Base-by-base conservation (phyloP, 2,797 vertebrate species). In the Acrossocheilus wenchowensis region DNA sequence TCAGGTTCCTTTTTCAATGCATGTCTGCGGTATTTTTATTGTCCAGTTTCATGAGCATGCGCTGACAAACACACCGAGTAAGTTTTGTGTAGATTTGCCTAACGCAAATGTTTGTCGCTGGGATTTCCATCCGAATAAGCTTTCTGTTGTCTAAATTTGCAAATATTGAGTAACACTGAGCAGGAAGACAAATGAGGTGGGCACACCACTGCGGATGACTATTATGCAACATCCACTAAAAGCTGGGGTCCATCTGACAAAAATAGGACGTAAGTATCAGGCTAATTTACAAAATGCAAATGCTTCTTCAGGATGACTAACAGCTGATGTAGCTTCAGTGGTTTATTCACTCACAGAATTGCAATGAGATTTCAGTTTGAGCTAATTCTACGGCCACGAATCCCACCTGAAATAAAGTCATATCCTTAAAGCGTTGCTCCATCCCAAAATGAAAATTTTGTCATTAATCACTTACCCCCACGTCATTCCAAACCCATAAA, bases 281-380 rank as follows among this genome's bases (percentile, higher is more conserved):
- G n/a, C 36, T 85, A 30, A 69, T 45, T 69, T 77, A 71, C 48
- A 85, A 79, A 62, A 85, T 62, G 77, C 26, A 50, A 73, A 80
- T 62, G 36, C 26, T 19, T 72, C n/a, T 15, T 57, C n/a, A 69
- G 10, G 26, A 17, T n/a, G 39, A 60, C 5, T 23, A 3, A 19
- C 30, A 19, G 21, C 15, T 48, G 26, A 6, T 45, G 34, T 77
- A 0, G 30, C 36, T 54, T 26, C 34, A 6, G 1, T 23, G 23
- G 48, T 30, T 57, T 36, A 39, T 30, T 11, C 54, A 78, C 5
- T 26, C 1, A 34, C 5, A 75, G 3, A 34, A 78, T 4, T 17
- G 12, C 14, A 9, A 26, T 48, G 1, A 30, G 34, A 87, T 34
- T 15, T 68, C 30, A 0, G 15, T 66, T 12, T 34, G 4, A 50